Base-by-base conservation (phyloP, 2,113 vertebrate genomes). In the Microcebus lehilahytsara region DNA sequence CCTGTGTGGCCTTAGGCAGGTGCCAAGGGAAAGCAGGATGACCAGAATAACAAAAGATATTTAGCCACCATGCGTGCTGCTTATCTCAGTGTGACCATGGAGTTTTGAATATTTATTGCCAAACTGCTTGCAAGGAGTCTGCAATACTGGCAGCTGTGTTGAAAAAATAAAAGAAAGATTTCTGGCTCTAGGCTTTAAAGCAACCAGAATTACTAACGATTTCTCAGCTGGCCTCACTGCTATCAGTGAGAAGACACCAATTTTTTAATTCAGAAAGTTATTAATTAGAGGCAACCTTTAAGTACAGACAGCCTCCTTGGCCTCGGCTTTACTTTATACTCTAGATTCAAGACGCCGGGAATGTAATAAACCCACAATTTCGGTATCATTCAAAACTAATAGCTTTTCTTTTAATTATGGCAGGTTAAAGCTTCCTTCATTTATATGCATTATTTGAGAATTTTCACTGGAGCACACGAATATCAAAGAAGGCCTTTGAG, bases 401-500 rank as follows among this genome's bases (percentile, higher is more conserved):
- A 37, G 16, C 49, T 95, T 94, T 80, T 75, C 56, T 78, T 87
- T 92, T 96, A 97, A 96, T 96, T 94, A 90, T 78, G 77, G 20
- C 58, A 93, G 46, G 60, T 80, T 95, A 85, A 96, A 95, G 23
- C 53, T 95, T 71, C 96, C 72, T 93, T 98, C 89, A 92, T 96
- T 96, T 87, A 60, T 96, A 95, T 96, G 91, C 83, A 96, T 91
- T 97, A 90, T 92, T 89, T 94, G 93, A 97, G 93, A 95, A 86
- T 75, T 94, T 93, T 85, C 78, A 87, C 78, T 84, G 71, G 37
- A 91, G 85, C 85, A 85, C 40, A 95, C 42, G 85, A 97, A 94
- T 89, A 95, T 87, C 74, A 97, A 96, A 97, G 60, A 71, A 87
- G 30, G 46, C 23, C 84, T 97, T 85, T 58, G 84, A 97, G 66